Percentiles rank a stretch among this genome's conserved stretches.
Evolutionary conservation across 2,113 vertebrate genomes (phyloP).

Genomic region (Sorex fumeus): DNA sequence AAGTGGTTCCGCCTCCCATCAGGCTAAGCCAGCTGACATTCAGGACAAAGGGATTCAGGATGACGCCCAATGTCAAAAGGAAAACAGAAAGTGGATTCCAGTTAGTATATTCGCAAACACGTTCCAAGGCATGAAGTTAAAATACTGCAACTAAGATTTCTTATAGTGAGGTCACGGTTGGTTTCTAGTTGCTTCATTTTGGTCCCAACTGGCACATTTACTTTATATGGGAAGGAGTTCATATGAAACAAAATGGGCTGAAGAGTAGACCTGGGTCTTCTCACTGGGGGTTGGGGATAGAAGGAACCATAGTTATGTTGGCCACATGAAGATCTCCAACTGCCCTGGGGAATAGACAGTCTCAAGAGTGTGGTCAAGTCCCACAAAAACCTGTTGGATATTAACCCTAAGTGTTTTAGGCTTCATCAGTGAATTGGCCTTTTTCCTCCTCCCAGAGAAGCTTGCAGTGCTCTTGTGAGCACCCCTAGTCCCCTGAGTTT

Average conservation of each 20-base stretch:
- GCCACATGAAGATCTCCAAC: background rate
- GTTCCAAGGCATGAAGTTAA: background rate
- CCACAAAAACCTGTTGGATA: background rate
- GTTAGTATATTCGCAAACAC: background rate
- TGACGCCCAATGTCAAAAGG: background rate
- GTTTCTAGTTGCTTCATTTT: conserved; percentile 4
- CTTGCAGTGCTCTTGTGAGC: no score
- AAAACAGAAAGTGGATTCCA: background rate
- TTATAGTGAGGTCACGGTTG: background rate
- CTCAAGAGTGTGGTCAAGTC: background rate
- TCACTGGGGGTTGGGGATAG: background rate
- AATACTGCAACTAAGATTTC: background rate
- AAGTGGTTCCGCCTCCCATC: background rate
- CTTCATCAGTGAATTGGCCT: no score
- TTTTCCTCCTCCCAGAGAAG: no score
- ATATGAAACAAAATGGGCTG: background rate
- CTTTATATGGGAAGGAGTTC: background rate
- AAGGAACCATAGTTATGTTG: background rate
- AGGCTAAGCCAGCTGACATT: background rate
- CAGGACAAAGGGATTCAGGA: background rate
- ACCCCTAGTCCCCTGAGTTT: no score
- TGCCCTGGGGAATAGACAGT: background rate
- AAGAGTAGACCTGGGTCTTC: background rate
- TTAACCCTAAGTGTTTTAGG: background rate
- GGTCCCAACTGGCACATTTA: background rate